These are phyloP conservation scores for Tetrao urogallus DNA, from an alignment of 2,113 vertebrate genomes.

Conservation along the genomic window DNA sequence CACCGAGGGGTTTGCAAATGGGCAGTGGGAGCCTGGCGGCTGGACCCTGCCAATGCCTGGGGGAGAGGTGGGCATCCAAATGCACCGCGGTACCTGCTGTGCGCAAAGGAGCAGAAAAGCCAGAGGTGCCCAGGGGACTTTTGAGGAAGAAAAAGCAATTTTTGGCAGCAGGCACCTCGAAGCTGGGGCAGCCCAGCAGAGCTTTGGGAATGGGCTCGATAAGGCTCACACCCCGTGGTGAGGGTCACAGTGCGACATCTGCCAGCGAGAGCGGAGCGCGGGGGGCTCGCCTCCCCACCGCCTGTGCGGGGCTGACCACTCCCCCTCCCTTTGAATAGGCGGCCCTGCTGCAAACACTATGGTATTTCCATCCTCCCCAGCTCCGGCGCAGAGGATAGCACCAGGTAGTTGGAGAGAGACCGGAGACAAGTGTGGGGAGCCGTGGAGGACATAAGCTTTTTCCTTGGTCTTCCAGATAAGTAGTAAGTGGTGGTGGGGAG, in stretches of 20 bases:
- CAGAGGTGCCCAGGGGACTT: not conserved
- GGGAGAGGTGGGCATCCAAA: not conserved
- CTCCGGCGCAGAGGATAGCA: slow-evolving; percentile 64
- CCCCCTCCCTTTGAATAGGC: slow-evolving; percentile 83
- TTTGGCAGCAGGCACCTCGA: not conserved
- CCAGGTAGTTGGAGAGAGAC: slow-evolving; percentile 77
- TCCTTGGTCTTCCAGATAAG: slow-evolving; percentile 54
- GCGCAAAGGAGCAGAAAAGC: fast-evolving
- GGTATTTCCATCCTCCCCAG: slow-evolving; percentile 87
- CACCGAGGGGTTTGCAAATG: not conserved
- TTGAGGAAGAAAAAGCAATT: not conserved
- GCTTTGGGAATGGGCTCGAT: fast-evolving
- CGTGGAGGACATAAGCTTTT: slow-evolving; percentile 42
- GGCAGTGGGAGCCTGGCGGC: not conserved
- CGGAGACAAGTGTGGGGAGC: slow-evolving; percentile 54
- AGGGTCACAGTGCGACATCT: not conserved
- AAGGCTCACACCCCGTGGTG: not conserved
- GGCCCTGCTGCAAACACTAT: slow-evolving; percentile 83
- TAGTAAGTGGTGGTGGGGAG: slow-evolving; percentile 65
- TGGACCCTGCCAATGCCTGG: not conserved
- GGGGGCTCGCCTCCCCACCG: slow-evolving; percentile 17
- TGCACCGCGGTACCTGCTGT: not conserved
- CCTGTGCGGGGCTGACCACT: slow-evolving; percentile 75
- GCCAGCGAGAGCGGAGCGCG: not conserved
- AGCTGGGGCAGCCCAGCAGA: not conserved